Evolutionary conservation across 2,113 vertebrate species (phyloP).

Genomic region (Macaca nemestrina): DNA sequence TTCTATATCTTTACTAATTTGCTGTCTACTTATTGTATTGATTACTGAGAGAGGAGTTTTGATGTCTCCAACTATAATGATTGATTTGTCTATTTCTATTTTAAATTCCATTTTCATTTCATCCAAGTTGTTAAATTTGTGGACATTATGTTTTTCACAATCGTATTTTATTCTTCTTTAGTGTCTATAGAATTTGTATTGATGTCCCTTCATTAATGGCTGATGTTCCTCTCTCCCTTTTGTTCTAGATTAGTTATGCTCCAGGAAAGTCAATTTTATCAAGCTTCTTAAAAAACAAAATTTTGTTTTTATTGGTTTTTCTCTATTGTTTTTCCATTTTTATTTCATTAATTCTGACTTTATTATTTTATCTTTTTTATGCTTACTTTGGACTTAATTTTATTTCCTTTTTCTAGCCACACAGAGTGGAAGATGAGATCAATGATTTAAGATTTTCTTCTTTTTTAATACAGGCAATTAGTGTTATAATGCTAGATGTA

Average conservation of each 20-base stretch:
- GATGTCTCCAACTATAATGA: not conserved
- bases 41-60: not conserved
- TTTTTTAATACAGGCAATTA: not conserved
- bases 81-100: not conserved
- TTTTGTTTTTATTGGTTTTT: not conserved
- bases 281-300: not conserved
- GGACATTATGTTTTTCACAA: not conserved
- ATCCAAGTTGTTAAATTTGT: not conserved
- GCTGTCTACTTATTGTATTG: not conserved
- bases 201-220: not conserved
- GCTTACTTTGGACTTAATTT: not conserved
- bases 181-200: not conserved
- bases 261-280: not conserved
- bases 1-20: not conserved
- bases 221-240: not conserved
- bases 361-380: not conserved
- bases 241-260: not conserved
- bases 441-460: not conserved
- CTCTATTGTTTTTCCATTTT: not conserved
- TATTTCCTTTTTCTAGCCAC: not conserved
- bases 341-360: not conserved
- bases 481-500: not conserved
- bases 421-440: not conserved
- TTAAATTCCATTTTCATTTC: not conserved
- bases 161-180: not conserved